Evolutionary conservation across 2,888 invertebrate genomes (phyloP), one percentile per base, ranked within the genome.

Genomic region (Dasysyrphus albostriatus): DNA sequence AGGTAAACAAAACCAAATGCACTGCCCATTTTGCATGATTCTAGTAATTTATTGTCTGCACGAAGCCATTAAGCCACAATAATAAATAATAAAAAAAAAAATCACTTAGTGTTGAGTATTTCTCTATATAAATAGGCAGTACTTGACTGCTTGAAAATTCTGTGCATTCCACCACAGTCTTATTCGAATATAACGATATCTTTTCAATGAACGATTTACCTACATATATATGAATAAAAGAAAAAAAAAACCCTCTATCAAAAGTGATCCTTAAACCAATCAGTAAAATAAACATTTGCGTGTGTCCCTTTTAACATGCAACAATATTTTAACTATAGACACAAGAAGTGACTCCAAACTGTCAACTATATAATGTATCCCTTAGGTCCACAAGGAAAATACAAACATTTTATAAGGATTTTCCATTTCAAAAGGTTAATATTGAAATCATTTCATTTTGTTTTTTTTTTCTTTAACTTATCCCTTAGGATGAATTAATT

Each of bases 41-140:
- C 8, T 37, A 67, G 67, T 67, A 49, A 49, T 67, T 67, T 49
- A 67, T 34, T 67, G 49, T 49, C 49, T 67, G 49, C 67, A 67
- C 67, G 67, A 67, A 67, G 19, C 49, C 37, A 67, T 67, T 67
- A 47, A 65, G 19, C 3, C 6, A 42, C 9, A 19, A 7, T 3
- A 59, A 24, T 3, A 12, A 39, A 24, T 14, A 24, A 14, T 5
- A 44, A 14, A 44, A 19, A 42, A 9, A 1, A 37, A 16, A 37
- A 37, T 59, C 59, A 54, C 16, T 49, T 49, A 67, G 67, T 67
- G 49, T 49, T 19, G 49, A 49, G 67, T 49, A 67, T 49, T 67
- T 51, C 19, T 49, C 49, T 63, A 49, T 63, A 49, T 49, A 67
- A 67, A 67, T 67, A 24, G 24, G 2, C 3, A 49, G 49, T 10